Conservation (phyloP, 1,140 invertebrate species). For the Apocrypta bakeri region DNA sequence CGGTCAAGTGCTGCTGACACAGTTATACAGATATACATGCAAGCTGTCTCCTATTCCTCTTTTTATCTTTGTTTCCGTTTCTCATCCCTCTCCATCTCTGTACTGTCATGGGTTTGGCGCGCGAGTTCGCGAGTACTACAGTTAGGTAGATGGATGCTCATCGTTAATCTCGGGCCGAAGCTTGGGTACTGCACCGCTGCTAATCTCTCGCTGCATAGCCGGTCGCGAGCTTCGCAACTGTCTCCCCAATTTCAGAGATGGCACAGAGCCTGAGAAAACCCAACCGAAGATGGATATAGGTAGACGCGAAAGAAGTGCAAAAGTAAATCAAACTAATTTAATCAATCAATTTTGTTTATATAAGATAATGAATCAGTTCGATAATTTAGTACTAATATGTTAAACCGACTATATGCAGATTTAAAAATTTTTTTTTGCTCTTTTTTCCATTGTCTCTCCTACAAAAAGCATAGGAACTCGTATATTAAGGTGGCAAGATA, state of each 20-base stretch:
- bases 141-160: constrained; percentile 53
- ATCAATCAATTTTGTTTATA: neutral
- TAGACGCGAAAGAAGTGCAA: neutral
- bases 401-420: too few species aligned
- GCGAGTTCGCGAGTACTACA: constrained; percentile 1
- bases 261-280: neutral
- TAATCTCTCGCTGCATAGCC: constrained; percentile 52
- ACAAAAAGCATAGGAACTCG: too few species aligned
- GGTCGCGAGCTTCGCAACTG: neutral
- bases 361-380: neutral
- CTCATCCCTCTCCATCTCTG: neutral
- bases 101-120: neutral
- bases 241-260: neutral
- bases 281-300: neutral
- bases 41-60: neutral
- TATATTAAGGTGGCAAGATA: too few species aligned
- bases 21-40: neutral
- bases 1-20: neutral
- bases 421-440: too few species aligned
- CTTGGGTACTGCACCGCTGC: constrained; percentile 53
- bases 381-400: neutral
- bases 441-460: too few species aligned
- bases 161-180: constrained; percentile 59
- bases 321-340: neutral
- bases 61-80: neutral